Conservation (phyloP, 2,888 invertebrate species). For the Melanophora roralis region DNA sequence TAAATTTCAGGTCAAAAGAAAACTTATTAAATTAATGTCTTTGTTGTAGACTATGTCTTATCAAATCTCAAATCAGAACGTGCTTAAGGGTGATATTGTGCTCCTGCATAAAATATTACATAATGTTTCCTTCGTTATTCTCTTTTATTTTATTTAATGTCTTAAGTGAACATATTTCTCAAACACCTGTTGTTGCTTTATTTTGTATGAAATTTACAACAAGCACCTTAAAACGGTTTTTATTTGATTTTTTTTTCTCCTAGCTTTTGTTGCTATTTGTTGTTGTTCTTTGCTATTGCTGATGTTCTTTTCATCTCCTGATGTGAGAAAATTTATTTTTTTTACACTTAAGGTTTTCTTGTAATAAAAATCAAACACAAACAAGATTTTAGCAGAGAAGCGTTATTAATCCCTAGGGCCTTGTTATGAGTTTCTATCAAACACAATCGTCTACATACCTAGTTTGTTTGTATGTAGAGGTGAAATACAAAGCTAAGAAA, state of each 20-base stretch:
- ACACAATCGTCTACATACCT: neutral
- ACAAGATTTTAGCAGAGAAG: neutral
- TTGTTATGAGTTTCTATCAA: slow-evolving; percentile 13
- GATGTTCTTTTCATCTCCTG: slow-evolving; percentile 11
- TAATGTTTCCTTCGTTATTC: neutral
- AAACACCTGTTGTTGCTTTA: slow-evolving; percentile 40
- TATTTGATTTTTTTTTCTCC: neutral
- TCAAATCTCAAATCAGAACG: neutral
- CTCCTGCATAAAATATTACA: neutral
- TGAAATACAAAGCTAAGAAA: neutral
- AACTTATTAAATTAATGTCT: slow-evolving; percentile 6
- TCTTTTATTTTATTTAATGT: slow-evolving; percentile 15
- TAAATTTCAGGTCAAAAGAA: neutral
- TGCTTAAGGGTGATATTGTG: neutral
- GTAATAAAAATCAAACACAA: neutral
- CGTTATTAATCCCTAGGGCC: slow-evolving; percentile 42
- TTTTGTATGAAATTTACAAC: neutral
- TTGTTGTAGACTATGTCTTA: slow-evolving; percentile 9
- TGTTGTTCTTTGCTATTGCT: neutral
- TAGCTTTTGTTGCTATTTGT: neutral
- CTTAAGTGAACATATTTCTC: neutral
- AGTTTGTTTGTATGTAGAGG: neutral
- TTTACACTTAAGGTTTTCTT: neutral
- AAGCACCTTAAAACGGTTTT: neutral
- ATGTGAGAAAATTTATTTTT: neutral